phyloP scores from a whole-genome alignment of 2,888 invertebrate genomes.

The Pherbina coryleti region DNA sequence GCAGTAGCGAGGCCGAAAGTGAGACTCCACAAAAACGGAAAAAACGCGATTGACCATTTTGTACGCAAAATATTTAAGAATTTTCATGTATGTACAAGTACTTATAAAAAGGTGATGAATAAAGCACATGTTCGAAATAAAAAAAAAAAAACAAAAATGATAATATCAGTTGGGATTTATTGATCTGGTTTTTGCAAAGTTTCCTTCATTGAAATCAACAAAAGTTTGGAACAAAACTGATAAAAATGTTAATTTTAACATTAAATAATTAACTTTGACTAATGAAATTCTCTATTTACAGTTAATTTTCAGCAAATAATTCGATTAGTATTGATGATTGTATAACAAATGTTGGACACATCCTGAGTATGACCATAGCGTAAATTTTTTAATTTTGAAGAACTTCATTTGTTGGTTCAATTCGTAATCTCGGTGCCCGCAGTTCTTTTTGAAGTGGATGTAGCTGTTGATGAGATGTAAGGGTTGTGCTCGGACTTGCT shows the following conservation, averaged over 20 bases:
- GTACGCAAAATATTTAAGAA: not conserved
- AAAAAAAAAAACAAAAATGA: not conserved
- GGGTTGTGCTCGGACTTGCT: conserved; percentile 52
- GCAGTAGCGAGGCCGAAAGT: conserved; percentile 41
- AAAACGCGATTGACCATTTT: conserved; percentile 35
- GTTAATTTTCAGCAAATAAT: no score
- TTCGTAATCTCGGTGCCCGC: not conserved
- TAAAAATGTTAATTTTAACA: no score
- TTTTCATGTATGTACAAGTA: not conserved
- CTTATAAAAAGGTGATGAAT: not conserved
- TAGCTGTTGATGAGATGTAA: conserved; percentile 43
- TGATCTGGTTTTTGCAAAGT: no score
- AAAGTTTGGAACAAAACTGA: no score
- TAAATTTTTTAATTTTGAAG: not conserved
- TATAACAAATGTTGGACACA: no score
- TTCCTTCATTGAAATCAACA: no score
- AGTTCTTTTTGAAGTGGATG: conserved; percentile 42
- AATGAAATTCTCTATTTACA: no score
- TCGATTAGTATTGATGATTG: no score
- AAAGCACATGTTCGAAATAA: not conserved
- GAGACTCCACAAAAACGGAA: conserved; percentile 55
- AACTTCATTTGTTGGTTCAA: not conserved
- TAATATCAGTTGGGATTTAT: no score
- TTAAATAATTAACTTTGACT: no score
- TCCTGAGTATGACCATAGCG: no score